Evolutionary conservation across 2,113 vertebrate species (phyloP).

Genomic region (Castor canadensis): DNA sequence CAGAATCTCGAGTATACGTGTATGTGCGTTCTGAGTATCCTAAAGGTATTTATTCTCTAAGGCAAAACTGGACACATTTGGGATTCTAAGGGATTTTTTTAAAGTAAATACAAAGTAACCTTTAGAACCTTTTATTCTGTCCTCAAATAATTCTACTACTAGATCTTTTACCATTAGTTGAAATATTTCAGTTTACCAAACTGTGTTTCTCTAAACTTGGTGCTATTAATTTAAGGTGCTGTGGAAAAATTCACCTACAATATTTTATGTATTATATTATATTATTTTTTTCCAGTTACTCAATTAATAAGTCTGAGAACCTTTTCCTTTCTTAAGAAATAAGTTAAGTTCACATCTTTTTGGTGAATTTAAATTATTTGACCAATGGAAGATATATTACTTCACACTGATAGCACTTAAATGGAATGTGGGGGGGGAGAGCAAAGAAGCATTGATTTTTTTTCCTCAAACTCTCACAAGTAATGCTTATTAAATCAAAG

Average conservation of each 20-base stretch:
- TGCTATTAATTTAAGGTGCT: not conserved
- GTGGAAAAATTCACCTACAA: not conserved
- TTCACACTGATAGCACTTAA: not conserved
- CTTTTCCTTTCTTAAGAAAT: not conserved
- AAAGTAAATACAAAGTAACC: not conserved
- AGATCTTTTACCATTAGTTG: not conserved
- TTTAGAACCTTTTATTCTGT: not conserved
- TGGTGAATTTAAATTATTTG: not conserved
- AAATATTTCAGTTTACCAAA: constrained; percentile 4
- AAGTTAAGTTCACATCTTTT: not conserved
- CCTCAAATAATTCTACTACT: not conserved
- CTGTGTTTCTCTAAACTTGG: not conserved
- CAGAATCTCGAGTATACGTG: not conserved
- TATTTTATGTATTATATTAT: not conserved
- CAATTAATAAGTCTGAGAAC: not conserved
- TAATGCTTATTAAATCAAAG: not conserved
- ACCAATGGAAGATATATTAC: not conserved
- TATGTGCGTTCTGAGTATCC: not conserved
- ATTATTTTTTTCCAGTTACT: not conserved
- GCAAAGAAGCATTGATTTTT: not conserved
- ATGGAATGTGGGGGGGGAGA: not conserved
- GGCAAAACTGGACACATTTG: not conserved
- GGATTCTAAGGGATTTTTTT: not conserved
- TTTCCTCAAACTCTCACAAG: not conserved
- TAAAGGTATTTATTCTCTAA: not conserved